Base-by-base conservation (phyloP, 2,888 invertebrate genomes). In the Aleiodes alternator region DNA sequence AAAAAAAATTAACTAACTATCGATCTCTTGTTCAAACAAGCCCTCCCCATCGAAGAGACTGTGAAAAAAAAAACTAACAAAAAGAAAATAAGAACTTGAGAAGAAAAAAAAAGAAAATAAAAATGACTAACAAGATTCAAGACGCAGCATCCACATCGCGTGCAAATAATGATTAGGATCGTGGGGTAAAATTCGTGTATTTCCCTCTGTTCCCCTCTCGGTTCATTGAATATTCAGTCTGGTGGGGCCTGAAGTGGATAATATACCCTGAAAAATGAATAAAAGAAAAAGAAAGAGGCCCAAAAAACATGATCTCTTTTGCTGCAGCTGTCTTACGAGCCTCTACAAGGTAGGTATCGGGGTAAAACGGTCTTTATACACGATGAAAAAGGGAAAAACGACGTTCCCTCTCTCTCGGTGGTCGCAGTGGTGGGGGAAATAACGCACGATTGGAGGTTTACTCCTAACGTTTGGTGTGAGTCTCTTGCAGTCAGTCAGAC, bases 101-200 rank as follows among this genome's bases (percentile, higher is more conserved):
- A 53, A 31, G 31, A 34, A 34, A 34, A 34, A 34, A 34, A 34
- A 34, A 34, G 34, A 11, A 23, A 23, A 23, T 23, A 50, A 50
- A 66, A 68, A 68, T 68, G 11, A 11, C 51, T 68, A 68, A 68
- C 68, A 68, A 68, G 68, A 68, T 68, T 29, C 51, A 11, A 55
- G 59, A 53, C 55, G 66, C 64, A 61, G 61, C 7, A 16, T 64
- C 64, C 48, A 34, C 75, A 68, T 75, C 71, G 75, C 75, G 75
- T 75, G 75, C 68, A 66, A 43, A 48, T 71, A 71, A 72, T 75
- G 71, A 72, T 75, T 71, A 71, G 68, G 51, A 71, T 75, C 71
- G 23, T 31, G 31, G 29, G 68, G 64, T 64, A 64, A 12, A 64
- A 23, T 64, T 68, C 29, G 53, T 68, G 43, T 48, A 38, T 48